Percentiles rank a stretch among this genome's conserved stretches.
Evolutionary conservation across 2,113 vertebrate species (phyloP).

Genomic region (Strix aluco): DNA sequence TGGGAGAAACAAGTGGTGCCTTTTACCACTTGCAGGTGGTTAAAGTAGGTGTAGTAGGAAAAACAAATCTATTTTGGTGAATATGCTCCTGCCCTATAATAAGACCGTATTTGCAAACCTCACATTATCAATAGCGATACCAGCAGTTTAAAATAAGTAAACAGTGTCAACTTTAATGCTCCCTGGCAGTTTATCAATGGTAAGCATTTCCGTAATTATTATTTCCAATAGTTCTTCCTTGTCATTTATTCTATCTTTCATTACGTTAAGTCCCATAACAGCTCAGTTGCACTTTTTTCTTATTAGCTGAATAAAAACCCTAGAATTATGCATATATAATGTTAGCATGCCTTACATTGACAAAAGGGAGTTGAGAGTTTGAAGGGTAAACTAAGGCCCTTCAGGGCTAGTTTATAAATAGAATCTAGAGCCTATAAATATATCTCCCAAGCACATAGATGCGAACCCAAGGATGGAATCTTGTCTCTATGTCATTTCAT

Average conservation of each 20-base stretch:
- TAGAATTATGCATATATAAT: not conserved
- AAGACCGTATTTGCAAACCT: not conserved
- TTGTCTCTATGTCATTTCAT: not conserved
- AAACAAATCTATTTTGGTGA: not conserved
- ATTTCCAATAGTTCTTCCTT: not conserved
- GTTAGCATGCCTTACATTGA: not conserved
- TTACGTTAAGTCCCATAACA: not conserved
- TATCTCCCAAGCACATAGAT: not conserved
- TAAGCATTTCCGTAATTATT: not conserved
- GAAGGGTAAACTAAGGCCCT: slow-evolving; percentile 18
- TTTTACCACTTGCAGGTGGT: not conserved
- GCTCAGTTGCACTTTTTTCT: not conserved
- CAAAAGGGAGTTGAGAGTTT: not conserved
- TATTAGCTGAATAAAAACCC: not conserved
- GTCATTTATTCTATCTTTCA: not conserved
- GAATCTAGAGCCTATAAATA: too few relatives aligned
- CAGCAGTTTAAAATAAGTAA: not conserved
- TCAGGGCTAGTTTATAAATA: not conserved
- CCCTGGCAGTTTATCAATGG: not conserved
- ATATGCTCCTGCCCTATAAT: not conserved
- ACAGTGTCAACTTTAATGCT: not conserved
- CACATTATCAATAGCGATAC: not conserved
- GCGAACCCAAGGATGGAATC: not conserved
- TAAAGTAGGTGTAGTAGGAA: not conserved
- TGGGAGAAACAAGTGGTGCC: not conserved